phyloP scores from a whole-genome alignment of 2,113 vertebrate genomes.

The Sinocyclocheilus anshuiensis region DNA sequence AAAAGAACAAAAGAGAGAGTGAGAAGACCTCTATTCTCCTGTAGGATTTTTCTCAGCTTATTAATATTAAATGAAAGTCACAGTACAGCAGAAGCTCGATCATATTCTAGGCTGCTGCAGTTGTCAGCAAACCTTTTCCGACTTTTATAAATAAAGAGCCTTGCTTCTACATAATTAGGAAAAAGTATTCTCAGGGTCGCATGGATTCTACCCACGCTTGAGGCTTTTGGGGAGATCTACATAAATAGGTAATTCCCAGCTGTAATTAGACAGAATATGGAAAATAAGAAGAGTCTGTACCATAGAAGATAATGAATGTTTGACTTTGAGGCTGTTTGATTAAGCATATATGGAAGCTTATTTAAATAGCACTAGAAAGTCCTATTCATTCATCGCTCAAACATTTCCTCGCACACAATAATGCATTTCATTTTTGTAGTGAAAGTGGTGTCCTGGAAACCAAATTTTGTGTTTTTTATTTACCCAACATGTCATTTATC shows the following conservation, averaged over 20 bases:
- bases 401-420: not conserved
- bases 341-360: not conserved
- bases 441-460: not conserved
- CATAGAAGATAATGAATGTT: constrained; percentile 1
- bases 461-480: too few species aligned
- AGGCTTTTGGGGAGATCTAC: not conserved
- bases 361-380: not conserved
- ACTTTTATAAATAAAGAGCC: constrained; percentile 22
- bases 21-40: constrained; percentile 39
- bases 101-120: constrained; percentile 51
- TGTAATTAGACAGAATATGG: not conserved
- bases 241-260: not conserved
- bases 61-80: constrained; percentile 56
- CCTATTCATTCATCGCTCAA: not conserved
- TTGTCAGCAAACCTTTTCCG: constrained; percentile 41
- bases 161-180: constrained; percentile 34
- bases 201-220: not conserved
- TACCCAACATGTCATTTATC: too few species aligned
- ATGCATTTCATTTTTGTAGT: not conserved
- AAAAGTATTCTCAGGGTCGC: not conserved
- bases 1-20: constrained; percentile 25
- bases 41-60: constrained; percentile 54
- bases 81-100: constrained; percentile 53
- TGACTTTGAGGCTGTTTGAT: not conserved
- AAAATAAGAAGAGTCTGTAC: not conserved